Evolutionary conservation across 2,797 vertebrate genomes (phyloP).

Genomic region (Chloroceryle amazona): DNA sequence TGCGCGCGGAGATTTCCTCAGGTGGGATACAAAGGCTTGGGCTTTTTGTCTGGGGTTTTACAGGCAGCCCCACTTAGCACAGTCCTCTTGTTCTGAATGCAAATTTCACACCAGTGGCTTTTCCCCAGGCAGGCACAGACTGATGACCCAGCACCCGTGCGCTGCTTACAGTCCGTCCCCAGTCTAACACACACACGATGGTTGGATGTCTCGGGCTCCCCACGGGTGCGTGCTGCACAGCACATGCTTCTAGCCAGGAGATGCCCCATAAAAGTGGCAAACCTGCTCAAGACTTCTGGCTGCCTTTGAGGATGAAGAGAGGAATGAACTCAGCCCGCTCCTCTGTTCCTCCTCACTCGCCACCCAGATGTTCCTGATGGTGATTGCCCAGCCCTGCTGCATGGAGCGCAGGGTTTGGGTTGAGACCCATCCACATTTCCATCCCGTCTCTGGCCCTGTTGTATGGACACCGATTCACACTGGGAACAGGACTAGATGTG

Average conservation of each 20-base stretch:
- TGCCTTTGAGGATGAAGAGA: not conserved
- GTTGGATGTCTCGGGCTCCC: not conserved
- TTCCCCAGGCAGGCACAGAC: slow-evolving; percentile 37
- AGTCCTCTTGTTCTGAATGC: slow-evolving; percentile 22
- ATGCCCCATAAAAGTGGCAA: not conserved
- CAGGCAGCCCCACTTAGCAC: not conserved
- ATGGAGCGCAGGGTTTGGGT: not conserved
- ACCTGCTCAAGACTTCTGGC: not conserved
- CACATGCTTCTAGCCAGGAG: not conserved
- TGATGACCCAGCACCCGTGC: not conserved
- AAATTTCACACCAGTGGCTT: slow-evolving; percentile 56
- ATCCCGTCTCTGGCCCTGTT: not conserved
- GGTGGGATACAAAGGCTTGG: slow-evolving; percentile 29
- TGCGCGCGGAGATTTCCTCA: slow-evolving; percentile 20
- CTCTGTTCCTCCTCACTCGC: not conserved
- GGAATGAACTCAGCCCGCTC: not conserved
- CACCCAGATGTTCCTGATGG: not conserved
- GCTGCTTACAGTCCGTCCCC: not conserved
- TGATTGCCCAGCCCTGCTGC: not conserved
- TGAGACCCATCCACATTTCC: not conserved
- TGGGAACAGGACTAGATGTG: not conserved
- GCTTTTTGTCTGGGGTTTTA: not conserved
- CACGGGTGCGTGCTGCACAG: not conserved
- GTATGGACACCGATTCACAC: not conserved
- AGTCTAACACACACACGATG: slow-evolving; percentile 18